These are phyloP conservation scores for Poeciliopsis presidionis DNA, from an alignment of 2,797 vertebrate genomes.

Conservation along the genomic window DNA sequence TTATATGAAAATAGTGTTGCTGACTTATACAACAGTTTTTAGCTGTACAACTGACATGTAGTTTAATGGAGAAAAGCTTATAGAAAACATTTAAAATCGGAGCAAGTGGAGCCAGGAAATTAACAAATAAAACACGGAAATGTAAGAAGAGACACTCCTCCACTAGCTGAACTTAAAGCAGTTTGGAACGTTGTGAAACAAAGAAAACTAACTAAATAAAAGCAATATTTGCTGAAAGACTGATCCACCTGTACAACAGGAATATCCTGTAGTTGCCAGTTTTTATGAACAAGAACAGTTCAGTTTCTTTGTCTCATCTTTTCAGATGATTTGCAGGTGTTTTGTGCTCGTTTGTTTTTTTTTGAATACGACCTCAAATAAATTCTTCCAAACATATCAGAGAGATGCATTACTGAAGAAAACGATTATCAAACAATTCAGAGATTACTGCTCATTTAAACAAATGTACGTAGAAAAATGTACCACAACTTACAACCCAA, in stretches of 20 bases:
- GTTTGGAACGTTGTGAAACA: slow-evolving; percentile 38
- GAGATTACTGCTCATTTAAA: slow-evolving; percentile 28
- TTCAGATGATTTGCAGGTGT: background rate
- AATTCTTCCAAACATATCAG: slow-evolving; percentile 27
- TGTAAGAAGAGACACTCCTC: slow-evolving; percentile 40
- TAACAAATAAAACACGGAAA: slow-evolving; percentile 23
- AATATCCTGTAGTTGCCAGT: background rate
- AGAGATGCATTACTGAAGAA: slow-evolving; percentile 22
- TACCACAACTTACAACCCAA: slow-evolving; percentile 62
- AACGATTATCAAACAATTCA: slow-evolving; percentile 35
- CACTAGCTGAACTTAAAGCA: slow-evolving; percentile 48
- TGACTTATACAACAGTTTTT: slow-evolving; percentile 70
- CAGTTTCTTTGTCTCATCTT: background rate
- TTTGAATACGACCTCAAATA: slow-evolving; percentile 12
- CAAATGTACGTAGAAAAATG: slow-evolving; percentile 70
- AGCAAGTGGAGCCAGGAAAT: slow-evolving; percentile 44
- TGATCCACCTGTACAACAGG: slow-evolving; percentile 3
- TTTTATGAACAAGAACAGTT: background rate
- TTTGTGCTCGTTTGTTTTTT: slow-evolving; percentile 49
- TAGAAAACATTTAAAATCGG: slow-evolving; percentile 37
- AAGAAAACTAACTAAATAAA: slow-evolving; percentile 18
- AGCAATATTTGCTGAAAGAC: background rate
- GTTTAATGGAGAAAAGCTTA: slow-evolving; percentile 30
- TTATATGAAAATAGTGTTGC: slow-evolving; percentile 79
- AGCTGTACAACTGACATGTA: slow-evolving; percentile 68